phyloP scores from a whole-genome alignment of 2,113 vertebrate species.

The Oncorhynchus tshawytscha region DNA sequence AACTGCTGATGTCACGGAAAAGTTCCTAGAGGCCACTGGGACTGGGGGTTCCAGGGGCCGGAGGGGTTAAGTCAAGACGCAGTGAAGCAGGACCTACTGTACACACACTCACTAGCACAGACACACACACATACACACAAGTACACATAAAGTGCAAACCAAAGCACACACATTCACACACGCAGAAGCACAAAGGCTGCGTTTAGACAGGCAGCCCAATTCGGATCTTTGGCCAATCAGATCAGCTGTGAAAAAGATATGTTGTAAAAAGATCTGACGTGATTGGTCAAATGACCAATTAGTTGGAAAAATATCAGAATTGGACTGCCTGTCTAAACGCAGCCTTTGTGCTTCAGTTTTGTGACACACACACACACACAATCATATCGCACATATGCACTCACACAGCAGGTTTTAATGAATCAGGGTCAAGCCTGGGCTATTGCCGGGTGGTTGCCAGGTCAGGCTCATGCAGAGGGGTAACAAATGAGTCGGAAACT shows the following conservation, averaged over 20 bases:
- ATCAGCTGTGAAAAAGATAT: too few species aligned
- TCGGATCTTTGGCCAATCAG: too few species aligned
- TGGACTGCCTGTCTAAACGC: too few species aligned
- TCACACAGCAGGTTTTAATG: conserved; percentile 7
- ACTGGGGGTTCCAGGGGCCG: neutral
- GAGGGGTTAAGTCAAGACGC: conserved; percentile 9
- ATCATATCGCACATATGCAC: neutral
- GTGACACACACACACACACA: conserved; percentile 28
- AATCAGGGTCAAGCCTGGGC: conserved; percentile 30
- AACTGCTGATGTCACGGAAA: conserved; percentile 75
- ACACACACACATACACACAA: conserved; percentile 24
- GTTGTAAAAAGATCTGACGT: too few species aligned
- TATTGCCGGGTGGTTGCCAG: neutral
- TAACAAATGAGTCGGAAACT: conserved; percentile 21
- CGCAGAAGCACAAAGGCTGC: conserved; percentile 5
- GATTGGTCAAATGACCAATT: too few species aligned
- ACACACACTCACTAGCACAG: conserved; percentile 20
- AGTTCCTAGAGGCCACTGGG: conserved; percentile 53
- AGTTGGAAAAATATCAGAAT: too few species aligned
- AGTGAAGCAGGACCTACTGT: neutral
- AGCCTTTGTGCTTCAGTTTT: too few species aligned
- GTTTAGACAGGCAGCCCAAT: neutral
- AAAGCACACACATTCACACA: conserved; percentile 7
- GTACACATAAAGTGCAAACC: neutral
- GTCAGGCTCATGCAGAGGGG: conserved; percentile 3